Evolutionary conservation across 2,888 invertebrate genomes (phyloP).

Genomic region (Marronus borbonicus): DNA sequence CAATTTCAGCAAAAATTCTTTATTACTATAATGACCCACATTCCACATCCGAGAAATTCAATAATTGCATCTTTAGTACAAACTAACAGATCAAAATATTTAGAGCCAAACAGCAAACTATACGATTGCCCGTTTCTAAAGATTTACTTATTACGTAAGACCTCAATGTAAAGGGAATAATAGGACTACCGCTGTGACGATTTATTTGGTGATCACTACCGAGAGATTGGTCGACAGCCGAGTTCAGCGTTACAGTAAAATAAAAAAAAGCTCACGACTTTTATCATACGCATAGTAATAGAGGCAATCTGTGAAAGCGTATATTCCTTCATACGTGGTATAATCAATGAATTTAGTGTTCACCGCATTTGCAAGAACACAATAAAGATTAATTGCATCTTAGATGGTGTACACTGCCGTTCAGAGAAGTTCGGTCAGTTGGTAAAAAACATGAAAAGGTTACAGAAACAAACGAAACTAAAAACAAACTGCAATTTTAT

Average conservation of each 20-base stretch:
- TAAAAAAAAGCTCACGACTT: conserved; percentile 1
- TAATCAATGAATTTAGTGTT: conserved; percentile 11
- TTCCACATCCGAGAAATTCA: too few relatives aligned
- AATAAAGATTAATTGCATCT: conserved; percentile 11
- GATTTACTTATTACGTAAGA: not conserved
- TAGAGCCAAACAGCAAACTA: not conserved
- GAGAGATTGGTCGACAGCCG: conserved; percentile 35
- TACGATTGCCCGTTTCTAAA: not conserved
- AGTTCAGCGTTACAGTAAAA: not conserved
- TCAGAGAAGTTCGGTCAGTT: too few relatives aligned
- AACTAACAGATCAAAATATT: conserved; percentile 3
- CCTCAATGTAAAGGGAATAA: not conserved
- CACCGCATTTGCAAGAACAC: not conserved
- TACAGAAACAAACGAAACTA: too few relatives aligned
- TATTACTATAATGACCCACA: too few relatives aligned
- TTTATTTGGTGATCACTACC: conserved; percentile 50
- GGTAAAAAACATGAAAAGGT: too few relatives aligned
- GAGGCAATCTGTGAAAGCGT: not conserved
- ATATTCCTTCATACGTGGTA: conserved; percentile 2
- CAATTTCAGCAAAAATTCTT: too few relatives aligned
- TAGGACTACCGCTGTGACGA: conserved; percentile 50
- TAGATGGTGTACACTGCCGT: not conserved
- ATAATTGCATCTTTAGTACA: not conserved
- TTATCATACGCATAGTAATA: not conserved
- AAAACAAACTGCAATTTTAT: too few relatives aligned